Evolutionary conservation across 2,888 invertebrate species (phyloP).

Genomic region (Dynastes tityus): DNA sequence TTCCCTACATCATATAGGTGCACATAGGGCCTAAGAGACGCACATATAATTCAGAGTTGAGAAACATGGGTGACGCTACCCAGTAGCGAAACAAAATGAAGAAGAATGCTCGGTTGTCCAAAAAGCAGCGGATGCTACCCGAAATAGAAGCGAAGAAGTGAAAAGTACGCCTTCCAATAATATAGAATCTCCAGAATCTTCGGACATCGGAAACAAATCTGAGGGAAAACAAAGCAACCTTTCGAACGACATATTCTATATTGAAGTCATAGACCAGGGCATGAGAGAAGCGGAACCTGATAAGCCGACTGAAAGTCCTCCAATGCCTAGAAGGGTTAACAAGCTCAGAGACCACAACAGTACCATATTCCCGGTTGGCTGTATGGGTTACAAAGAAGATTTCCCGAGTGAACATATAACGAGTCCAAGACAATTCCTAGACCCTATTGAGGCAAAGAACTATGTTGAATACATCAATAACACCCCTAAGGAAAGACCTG

Average conservation of each 20-base stretch:
- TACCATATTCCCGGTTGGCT: conserved; percentile 61
- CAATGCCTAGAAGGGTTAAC: conserved; percentile 54
- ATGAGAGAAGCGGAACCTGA: conserved; percentile 21
- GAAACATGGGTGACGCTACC: conserved; percentile 33
- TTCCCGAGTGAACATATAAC: conserved; percentile 41
- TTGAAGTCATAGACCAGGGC: conserved; percentile 28
- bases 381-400: conserved; percentile 60
- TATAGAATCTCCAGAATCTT: background rate
- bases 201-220: background rate
- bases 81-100: background rate
- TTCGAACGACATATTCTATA: conserved; percentile 31
- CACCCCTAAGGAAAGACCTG: conserved; percentile 56
- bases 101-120: background rate
- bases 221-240: conserved; percentile 10
- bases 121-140: background rate
- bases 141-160: background rate
- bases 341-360: conserved; percentile 58
- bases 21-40: too few species aligned
- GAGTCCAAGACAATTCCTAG: conserved; percentile 57
- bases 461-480: conserved; percentile 56
- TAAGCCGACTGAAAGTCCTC: background rate
- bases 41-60: background rate
- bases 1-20: too few species aligned
- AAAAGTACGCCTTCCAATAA: background rate
- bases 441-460: conserved; percentile 55